Base-by-base conservation (phyloP, 2,888 invertebrate genomes). In the Syritta pipiens region DNA sequence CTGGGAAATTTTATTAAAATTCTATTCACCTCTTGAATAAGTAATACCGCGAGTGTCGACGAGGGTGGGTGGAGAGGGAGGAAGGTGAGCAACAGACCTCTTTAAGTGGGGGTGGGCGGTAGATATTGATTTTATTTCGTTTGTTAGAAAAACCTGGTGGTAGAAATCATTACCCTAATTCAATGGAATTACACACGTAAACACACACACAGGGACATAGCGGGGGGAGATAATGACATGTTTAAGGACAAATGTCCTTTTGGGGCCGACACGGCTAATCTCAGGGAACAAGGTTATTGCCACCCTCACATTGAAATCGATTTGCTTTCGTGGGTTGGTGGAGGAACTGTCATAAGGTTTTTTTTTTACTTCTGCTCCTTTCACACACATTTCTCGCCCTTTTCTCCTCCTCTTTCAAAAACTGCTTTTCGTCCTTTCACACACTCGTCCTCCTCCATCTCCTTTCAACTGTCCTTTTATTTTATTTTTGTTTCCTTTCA, bases 1-100 rank as follows among this genome's bases (percentile, higher is more conserved):
- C 3, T 51, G 20, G 26, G n/a, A 49, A 57, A 62, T 74, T 55
- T 55, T 72, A 79, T 79, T 72, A 57, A 79, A 72, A 72, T 68
- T 67, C 57, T 22, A 42, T 40, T 14, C 57, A 42, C 28, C 30
- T 14, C 20, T 22, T 35, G 37, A 42, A 51, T 10, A 5, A 24
- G 22, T 28, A 63, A 75, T 55, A 62, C n/a, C n/a, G n/a, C n/a
- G n/a, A n/a, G n/a, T n/a, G n/a, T n/a, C n/a, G n/a, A 62, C 32
- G 6, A 26, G 14, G 9, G 14, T 20, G 24, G 40, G 26, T n/a
- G 40, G 14, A 2, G 7, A 17, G 2, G 4, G 6, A 9, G 14
- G n/a, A 9, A 5, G 5, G 4, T 20, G 6, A 9, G 3, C 20
- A 30, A 28, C 3, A n/a, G 35, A 10, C 12, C 14, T 0, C 9